Conservation (phyloP, 2,888 invertebrate genomes). For the Lypha dubia region DNA sequence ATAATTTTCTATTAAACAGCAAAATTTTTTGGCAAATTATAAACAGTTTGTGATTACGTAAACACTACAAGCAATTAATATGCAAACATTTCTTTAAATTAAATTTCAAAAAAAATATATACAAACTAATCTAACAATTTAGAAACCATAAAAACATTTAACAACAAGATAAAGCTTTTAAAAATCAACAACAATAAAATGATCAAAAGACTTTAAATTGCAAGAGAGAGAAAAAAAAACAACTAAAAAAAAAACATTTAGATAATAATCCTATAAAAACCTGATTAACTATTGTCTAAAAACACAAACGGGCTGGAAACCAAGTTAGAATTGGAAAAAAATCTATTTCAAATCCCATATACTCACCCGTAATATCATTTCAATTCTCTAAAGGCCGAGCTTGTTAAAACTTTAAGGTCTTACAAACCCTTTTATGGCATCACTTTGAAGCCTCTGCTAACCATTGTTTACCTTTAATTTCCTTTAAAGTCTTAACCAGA, state of each 20-base stretch:
- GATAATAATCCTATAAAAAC: slow-evolving; percentile 21
- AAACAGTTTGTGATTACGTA: background rate
- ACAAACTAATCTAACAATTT: background rate
- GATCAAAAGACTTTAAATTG: background rate
- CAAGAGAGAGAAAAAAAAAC: too few relatives aligned
- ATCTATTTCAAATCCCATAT: background rate
- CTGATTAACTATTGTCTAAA: background rate
- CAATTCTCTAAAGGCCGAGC: background rate
- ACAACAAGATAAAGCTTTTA: slow-evolving; percentile 52
- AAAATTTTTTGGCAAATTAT: background rate
- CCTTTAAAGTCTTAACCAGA: slow-evolving; percentile 32
- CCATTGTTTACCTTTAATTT: slow-evolving; percentile 34
- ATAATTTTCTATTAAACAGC: slow-evolving; percentile 2
- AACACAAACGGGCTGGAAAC: background rate
- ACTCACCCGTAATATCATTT: too few relatives aligned
- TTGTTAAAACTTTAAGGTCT: background rate
- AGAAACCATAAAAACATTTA: background rate
- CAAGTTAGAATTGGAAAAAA: background rate
- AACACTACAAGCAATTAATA: background rate
- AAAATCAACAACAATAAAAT: background rate
- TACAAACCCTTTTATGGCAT: slow-evolving; percentile 21
- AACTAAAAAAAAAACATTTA: slow-evolving; percentile 2
- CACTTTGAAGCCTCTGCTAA: background rate
- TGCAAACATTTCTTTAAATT: background rate
- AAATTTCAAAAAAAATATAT: background rate